phyloP scores from a whole-genome alignment of 2,888 invertebrate genomes.

The Melipona beecheii region DNA sequence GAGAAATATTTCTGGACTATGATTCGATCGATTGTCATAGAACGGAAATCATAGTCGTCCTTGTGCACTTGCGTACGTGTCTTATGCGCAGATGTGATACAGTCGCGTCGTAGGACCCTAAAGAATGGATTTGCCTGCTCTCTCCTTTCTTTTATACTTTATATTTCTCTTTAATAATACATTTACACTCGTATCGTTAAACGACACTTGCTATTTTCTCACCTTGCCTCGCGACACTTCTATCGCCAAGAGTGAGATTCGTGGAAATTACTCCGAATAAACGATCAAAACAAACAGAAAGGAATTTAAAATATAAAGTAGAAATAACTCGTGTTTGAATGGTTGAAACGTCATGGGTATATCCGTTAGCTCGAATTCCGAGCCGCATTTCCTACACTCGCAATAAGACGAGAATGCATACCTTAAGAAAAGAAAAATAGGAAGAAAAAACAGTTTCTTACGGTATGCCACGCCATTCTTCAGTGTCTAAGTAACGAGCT shows the following conservation, averaged over 20 bases:
- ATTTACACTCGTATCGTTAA: not conserved
- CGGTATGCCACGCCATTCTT: slow-evolving; percentile 72
- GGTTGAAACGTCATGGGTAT: slow-evolving; percentile 44
- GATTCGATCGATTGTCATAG: too few relatives aligned
- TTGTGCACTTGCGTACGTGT: too few relatives aligned
- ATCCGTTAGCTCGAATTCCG: slow-evolving; percentile 50
- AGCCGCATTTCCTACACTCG: slow-evolving; percentile 40
- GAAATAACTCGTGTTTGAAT: slow-evolving; percentile 30
- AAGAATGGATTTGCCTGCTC: not conserved
- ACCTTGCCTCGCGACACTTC: not conserved
- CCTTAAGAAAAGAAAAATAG: slow-evolving; percentile 61
- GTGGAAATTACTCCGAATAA: not conserved
- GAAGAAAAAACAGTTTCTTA: slow-evolving; percentile 52
- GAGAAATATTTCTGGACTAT: too few relatives aligned
- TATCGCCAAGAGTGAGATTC: not conserved
- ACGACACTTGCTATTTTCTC: too few relatives aligned
- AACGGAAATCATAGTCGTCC: too few relatives aligned
- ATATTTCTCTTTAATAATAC: not conserved
- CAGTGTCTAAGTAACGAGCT: slow-evolving; percentile 70
- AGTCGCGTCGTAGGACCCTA: not conserved
- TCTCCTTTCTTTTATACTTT: not conserved
- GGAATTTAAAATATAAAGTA: slow-evolving; percentile 20
- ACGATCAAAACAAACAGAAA: not conserved
- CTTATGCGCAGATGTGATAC: not conserved
- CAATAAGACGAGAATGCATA: slow-evolving; percentile 58